Conservation (phyloP, 2,888 invertebrate genomes). For the Ochropacha duplaris region DNA sequence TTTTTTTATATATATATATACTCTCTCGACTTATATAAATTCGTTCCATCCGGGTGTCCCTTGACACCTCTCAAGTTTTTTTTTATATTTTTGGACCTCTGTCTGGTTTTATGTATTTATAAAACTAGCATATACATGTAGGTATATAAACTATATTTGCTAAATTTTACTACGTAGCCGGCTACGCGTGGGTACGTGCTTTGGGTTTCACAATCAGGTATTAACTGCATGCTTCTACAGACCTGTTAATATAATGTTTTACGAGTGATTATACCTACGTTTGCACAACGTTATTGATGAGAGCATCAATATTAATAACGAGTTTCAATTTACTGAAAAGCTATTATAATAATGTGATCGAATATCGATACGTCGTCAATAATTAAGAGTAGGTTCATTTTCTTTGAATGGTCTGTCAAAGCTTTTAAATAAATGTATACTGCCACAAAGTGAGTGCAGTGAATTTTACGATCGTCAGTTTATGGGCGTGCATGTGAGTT, state of each 20-base stretch:
- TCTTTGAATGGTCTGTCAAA: conserved; percentile 41
- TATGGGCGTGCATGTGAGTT: conserved; percentile 65
- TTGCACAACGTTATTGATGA: not conserved
- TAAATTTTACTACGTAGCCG: not conserved
- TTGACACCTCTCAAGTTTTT: no score
- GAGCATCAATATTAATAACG: not conserved
- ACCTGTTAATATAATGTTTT: not conserved
- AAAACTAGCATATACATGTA: no score
- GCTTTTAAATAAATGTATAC: conserved; percentile 62
- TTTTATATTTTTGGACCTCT: no score
- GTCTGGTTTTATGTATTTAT: no score
- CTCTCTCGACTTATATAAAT: no score
- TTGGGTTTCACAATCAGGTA: not conserved
- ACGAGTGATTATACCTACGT: not conserved
- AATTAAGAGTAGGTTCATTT: conserved; percentile 22
- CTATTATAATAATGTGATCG: not conserved
- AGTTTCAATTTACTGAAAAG: not conserved
- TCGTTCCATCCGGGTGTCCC: no score
- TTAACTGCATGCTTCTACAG: not conserved
- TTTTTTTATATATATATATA: no score
- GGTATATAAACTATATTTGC: not conserved
- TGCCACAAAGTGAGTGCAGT: conserved; percentile 69
- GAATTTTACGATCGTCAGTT: conserved; percentile 68
- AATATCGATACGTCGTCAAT: not conserved
- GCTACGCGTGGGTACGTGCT: not conserved